A percentile compares a stretch with the other conserved stretches of the same genome.
Conservation (phyloP, 2,113 vertebrate genomes). For the Nanorana parkeri region DNA sequence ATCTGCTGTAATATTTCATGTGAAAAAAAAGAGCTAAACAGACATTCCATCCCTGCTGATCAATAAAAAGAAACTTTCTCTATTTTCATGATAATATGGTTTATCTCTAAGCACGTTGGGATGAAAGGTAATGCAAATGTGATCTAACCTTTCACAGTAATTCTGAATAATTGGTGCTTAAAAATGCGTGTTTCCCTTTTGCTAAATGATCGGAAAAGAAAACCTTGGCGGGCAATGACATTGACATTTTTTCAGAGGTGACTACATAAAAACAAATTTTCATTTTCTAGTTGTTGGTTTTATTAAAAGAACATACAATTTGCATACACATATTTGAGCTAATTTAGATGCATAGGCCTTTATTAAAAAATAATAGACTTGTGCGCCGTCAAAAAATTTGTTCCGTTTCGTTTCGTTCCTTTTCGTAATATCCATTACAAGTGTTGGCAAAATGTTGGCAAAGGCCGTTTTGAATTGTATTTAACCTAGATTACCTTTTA, state of each 20-base stretch:
- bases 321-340: too few species aligned
- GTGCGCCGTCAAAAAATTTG: too few species aligned
- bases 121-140: constrained; percentile 53
- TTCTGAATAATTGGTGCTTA: constrained; percentile 48
- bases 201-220: constrained; percentile 38
- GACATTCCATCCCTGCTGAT: constrained; percentile 27
- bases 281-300: not conserved
- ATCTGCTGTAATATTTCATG: constrained; percentile 26
- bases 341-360: too few species aligned
- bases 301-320: not conserved
- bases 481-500: too few species aligned
- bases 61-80: constrained; percentile 38
- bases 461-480: too few species aligned
- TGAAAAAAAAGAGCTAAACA: constrained; percentile 13
- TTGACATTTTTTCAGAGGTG: constrained; percentile 19
- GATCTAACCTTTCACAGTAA: constrained; percentile 41
- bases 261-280: constrained; percentile 11
- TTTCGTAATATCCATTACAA: too few species aligned
- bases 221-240: constrained; percentile 42
- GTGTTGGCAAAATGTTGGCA: too few species aligned
- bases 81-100: constrained; percentile 45
- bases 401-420: too few species aligned
- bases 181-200: constrained; percentile 35
- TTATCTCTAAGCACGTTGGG: constrained; percentile 38
- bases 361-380: too few species aligned